Conservation (phyloP, 2,113 vertebrate species). For the Pituophis catenifer region DNA sequence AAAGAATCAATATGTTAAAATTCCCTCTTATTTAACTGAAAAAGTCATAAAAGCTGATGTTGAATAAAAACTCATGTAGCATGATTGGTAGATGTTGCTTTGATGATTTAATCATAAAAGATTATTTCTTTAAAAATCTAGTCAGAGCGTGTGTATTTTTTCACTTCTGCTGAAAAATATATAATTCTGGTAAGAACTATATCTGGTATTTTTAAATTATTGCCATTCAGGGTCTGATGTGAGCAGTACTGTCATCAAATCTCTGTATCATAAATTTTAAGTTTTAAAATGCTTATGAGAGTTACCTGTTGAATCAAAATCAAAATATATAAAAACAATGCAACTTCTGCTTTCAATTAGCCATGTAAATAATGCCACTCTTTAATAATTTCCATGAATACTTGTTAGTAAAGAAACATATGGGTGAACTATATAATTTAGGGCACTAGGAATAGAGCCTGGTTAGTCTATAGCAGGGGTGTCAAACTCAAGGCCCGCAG, state of each 20-base stretch:
- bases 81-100: neutral
- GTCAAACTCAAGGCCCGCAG: too few relatives aligned
- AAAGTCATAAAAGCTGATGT: neutral
- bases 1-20: neutral
- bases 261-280: conserved; percentile 22
- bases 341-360: neutral
- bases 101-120: neutral
- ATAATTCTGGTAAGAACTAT: neutral
- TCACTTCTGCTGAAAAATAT: neutral
- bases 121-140: neutral
- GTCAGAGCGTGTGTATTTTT: neutral
- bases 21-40: neutral
- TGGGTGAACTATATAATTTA: neutral
- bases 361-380: neutral
- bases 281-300: neutral
- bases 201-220: neutral
- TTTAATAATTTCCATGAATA: neutral
- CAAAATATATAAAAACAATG: neutral
- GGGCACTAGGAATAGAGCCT: neutral
- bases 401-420: neutral
- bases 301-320: neutral
- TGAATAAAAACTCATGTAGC: neutral
- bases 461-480: neutral
- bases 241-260: neutral
- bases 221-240: neutral